phyloP scores from a whole-genome alignment of 2,888 invertebrate genomes.

The Thecophora atra region DNA sequence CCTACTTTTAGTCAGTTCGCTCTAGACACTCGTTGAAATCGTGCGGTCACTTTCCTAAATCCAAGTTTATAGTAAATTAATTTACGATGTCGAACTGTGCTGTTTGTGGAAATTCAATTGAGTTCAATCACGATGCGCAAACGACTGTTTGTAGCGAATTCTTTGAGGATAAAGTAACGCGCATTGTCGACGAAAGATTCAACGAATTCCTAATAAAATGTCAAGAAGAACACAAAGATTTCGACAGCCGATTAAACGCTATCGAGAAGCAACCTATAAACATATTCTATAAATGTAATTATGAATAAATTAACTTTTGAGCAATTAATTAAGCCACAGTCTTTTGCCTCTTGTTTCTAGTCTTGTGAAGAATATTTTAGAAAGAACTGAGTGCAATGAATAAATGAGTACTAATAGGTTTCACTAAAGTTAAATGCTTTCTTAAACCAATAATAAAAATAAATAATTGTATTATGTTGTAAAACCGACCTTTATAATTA shows the following conservation, averaged over 20 bases:
- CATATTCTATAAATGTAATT: conserved; percentile 24
- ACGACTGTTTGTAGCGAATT: conserved; percentile 11
- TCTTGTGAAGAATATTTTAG: too few species aligned
- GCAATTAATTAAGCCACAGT: too few species aligned
- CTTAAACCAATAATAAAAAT: too few species aligned
- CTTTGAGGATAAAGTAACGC: conserved; percentile 8
- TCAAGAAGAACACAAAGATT: conserved; percentile 12
- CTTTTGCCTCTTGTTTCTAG: too few species aligned
- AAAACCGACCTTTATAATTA: background rate
- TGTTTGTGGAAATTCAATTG: conserved; percentile 17
- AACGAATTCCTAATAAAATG: background rate
- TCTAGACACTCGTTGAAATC: conserved; percentile 33
- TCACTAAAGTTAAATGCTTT: too few species aligned
- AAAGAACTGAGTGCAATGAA: too few species aligned
- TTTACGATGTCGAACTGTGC: background rate
- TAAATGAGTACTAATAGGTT: too few species aligned
- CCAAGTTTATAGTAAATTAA: background rate
- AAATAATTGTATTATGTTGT: too few species aligned
- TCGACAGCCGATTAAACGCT: conserved; percentile 24
- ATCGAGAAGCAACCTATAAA: conserved; percentile 12
- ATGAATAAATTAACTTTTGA: too few species aligned
- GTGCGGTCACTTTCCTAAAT: background rate
- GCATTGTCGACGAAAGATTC: conserved; percentile 20
- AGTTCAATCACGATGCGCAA: conserved; percentile 4
- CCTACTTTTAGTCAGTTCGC: conserved; percentile 39